These are phyloP conservation scores for Drosophila stalkeri DNA, from an alignment of 2,888 invertebrate species.

Conservation along the genomic window DNA sequence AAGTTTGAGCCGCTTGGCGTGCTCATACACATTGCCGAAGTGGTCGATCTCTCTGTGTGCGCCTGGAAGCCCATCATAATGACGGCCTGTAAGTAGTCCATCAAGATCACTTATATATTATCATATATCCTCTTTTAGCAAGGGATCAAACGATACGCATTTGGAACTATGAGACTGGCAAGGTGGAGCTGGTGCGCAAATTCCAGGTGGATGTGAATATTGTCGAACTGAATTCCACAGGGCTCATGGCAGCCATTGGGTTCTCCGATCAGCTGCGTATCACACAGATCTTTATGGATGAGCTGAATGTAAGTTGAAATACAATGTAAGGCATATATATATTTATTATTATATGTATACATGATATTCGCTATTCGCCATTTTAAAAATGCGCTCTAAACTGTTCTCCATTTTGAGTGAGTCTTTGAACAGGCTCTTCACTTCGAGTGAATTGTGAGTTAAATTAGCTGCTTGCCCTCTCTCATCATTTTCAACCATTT, in stretches of 20 bases:
- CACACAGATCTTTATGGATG: slow-evolving; percentile 94
- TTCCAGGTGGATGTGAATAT: slow-evolving; percentile 92
- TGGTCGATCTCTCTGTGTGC: slow-evolving; percentile 93
- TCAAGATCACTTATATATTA: accelerated
- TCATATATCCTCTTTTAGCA: slow-evolving; percentile 74
- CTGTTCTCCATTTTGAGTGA: neutral
- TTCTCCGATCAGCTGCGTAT: slow-evolving; percentile 96
- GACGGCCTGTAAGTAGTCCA: slow-evolving; percentile 87
- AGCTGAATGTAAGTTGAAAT: slow-evolving; percentile 87
- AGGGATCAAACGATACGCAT: slow-evolving; percentile 93
- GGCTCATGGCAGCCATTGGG: slow-evolving; percentile 94
- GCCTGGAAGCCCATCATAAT: slow-evolving; percentile 96
- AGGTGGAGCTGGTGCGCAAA: slow-evolving; percentile 91
- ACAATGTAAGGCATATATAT: neutral
- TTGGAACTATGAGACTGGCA: slow-evolving; percentile 96
- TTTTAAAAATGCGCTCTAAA: neutral
- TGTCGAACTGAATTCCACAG: slow-evolving; percentile 91
- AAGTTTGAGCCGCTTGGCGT: slow-evolving; percentile 90
- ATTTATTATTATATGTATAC: too few species aligned
- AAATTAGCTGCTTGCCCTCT: neutral
- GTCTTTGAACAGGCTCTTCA: neutral
- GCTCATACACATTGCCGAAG: slow-evolving; percentile 92
- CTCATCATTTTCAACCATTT: neutral
- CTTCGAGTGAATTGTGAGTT: neutral
- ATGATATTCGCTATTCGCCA: neutral